Percentiles rank a stretch among this genome's conserved stretches.
Evolutionary conservation across 2,888 invertebrate species (phyloP).

Genomic region (Pseudococcus viburni): DNA sequence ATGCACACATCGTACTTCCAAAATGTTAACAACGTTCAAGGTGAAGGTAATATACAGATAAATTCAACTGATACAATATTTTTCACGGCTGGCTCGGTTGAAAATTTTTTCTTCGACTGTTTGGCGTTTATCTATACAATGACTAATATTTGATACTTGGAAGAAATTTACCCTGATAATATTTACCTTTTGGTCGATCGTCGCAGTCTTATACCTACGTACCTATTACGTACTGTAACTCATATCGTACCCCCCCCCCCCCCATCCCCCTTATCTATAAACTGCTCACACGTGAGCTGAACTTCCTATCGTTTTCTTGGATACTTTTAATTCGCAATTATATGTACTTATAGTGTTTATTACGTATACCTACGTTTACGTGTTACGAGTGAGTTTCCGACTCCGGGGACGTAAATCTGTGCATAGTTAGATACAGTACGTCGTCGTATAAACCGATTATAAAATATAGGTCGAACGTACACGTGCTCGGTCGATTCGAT

Average conservation of each 20-base stretch:
- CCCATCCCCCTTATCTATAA: neutral
- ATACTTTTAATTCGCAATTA: neutral
- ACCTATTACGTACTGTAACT: too few relatives aligned
- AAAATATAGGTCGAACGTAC: slow-evolving; percentile 10
- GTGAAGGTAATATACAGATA: slow-evolving; percentile 28
- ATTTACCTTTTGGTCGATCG: neutral
- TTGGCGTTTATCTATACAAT: neutral
- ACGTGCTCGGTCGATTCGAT: neutral
- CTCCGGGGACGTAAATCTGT: neutral
- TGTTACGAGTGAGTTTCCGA: too few relatives aligned
- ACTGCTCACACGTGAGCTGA: neutral
- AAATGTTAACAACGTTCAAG: slow-evolving; percentile 37
- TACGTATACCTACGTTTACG: neutral
- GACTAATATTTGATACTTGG: slow-evolving; percentile 11
- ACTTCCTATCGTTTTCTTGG: neutral
- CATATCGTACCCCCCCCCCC: neutral
- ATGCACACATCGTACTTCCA: neutral
- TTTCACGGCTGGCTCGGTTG: neutral
- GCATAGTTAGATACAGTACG: neutral
- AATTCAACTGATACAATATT: neutral
- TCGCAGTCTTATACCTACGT: neutral
- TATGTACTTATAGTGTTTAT: neutral
- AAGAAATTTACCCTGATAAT: neutral
- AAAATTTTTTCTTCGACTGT: neutral
- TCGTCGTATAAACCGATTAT: neutral